Evolutionary conservation across 2,797 vertebrate genomes (phyloP).

Genomic region (Pempheris klunzingeri): DNA sequence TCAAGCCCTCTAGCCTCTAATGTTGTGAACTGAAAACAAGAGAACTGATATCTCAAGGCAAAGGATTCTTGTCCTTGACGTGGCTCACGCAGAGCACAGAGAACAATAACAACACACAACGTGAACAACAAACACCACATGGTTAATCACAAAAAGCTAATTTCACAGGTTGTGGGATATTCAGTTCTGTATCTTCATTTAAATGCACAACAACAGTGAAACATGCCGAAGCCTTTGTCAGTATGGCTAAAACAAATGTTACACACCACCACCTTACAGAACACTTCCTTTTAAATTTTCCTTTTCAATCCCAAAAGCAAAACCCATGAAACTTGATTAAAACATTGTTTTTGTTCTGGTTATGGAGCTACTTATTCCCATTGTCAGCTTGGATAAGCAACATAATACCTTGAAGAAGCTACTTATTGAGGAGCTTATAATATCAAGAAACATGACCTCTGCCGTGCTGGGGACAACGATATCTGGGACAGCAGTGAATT

Average conservation of each 20-base stretch:
- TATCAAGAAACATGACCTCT: constrained; percentile 50
- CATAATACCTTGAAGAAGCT: constrained; percentile 34
- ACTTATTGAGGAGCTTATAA: constrained; percentile 35
- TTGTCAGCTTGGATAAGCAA: constrained; percentile 46
- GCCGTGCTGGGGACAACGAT: constrained; percentile 30
- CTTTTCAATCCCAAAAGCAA: background rate
- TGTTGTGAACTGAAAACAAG: background rate
- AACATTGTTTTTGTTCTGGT: background rate
- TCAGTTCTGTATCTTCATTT: background rate
- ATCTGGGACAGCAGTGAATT: constrained; percentile 43
- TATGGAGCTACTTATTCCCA: constrained; percentile 18
- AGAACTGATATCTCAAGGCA: background rate
- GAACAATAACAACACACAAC: background rate
- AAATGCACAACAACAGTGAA: background rate
- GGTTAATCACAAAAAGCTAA: background rate
- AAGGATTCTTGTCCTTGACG: background rate
- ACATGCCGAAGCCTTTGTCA: background rate
- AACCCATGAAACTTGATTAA: background rate
- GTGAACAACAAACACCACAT: background rate
- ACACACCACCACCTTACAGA: background rate
- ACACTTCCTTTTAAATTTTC: too few species aligned
- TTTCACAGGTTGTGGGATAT: background rate
- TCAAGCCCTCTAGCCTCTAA: background rate
- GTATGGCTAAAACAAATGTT: background rate
- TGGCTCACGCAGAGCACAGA: background rate